Base-by-base conservation (phyloP, 1,140 invertebrate species). In the Bombus fervidus region DNA sequence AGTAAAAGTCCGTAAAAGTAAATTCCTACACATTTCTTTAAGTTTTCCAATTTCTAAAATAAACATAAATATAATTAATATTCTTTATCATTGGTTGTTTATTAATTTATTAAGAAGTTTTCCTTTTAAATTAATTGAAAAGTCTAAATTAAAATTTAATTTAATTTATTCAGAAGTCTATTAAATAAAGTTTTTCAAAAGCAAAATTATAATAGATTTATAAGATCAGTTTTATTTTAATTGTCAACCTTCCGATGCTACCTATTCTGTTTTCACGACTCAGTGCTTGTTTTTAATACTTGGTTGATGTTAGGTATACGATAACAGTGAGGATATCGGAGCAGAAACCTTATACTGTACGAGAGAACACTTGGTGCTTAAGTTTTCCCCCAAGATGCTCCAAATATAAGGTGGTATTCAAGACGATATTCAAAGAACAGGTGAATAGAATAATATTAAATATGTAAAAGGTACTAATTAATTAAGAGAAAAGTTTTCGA, bases 381-480 rank as follows among this genome's bases (percentile, higher is more conserved):
- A 97, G 96, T 91, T 96, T 98, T 59, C 98, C 98, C 53, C 97
- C 98, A 25, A 96, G 97, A 92, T 99, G 98, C 94, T 98, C 98
- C 62, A 98, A 97, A 92, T 98, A 98, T 93, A 97, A 96, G 91
- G 97, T 98, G 47, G 96, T 97, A 84, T 97, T 97, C 88, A 96
- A 96, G 89, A 96, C 96, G 28, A 96, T 97, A 4, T 97, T 96
- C 91, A 97, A 97, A 93, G 97, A 96, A 8, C 94, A 97, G 95
- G 96, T 96, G 66, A 39, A 79, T 78, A 59, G 71, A 39, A 81
- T 78, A 59, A 41, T 74, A 22, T 43, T 9, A 4, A 31, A 13
- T 43, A 12, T 18, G 5, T 57, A 0, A 22, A 4, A 6, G 34
- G 0, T 15, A 57, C 41, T 10, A 47, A 53, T 12, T 34, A 18